Conservation (phyloP, 2,888 invertebrate genomes). For the Acronicta aceris region DNA sequence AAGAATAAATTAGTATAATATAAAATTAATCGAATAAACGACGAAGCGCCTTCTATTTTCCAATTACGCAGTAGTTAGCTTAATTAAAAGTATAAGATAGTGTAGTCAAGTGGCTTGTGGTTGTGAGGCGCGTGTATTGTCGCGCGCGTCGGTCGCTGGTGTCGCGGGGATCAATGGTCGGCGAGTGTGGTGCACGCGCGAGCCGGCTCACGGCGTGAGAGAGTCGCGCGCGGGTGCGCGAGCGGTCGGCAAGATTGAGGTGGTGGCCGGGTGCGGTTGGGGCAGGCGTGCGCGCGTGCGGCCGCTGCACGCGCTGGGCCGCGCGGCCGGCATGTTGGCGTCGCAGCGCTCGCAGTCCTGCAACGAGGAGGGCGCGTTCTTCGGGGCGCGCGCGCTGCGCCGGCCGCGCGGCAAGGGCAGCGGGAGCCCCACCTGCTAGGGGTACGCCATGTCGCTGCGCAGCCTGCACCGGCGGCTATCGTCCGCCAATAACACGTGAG, state of each 20-base stretch:
- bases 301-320: slow-evolving; percentile 84
- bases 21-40: slow-evolving; percentile 71
- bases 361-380: slow-evolving; percentile 89
- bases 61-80: slow-evolving; percentile 75
- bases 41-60: slow-evolving; percentile 84
- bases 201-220: slow-evolving; percentile 57
- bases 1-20: slow-evolving; percentile 62
- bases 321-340: slow-evolving; percentile 86
- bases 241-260: slow-evolving; percentile 84
- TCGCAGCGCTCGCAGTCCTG: slow-evolving; percentile 88
- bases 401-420: slow-evolving; percentile 89
- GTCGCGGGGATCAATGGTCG: slow-evolving; percentile 59
- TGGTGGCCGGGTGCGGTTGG: slow-evolving; percentile 87
- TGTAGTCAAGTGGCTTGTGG: slow-evolving; percentile 70
- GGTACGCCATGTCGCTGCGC: slow-evolving; percentile 91
- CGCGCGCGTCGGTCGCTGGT: slow-evolving; percentile 43
- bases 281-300: slow-evolving; percentile 88
- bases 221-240: slow-evolving; percentile 62
- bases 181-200: slow-evolving; percentile 44
- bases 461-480: slow-evolving; percentile 91
- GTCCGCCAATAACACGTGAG: slow-evolving; percentile 90
- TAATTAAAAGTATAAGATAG: slow-evolving; percentile 65
- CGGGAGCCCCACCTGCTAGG: slow-evolving; percentile 90
- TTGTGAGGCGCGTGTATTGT: slow-evolving; percentile 47
- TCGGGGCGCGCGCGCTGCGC: slow-evolving; percentile 87